Evolutionary conservation across 2,888 invertebrate genomes (phyloP), one percentile per base, ranked within the genome.

Genomic region (Petrolisthes manimaculis): DNA sequence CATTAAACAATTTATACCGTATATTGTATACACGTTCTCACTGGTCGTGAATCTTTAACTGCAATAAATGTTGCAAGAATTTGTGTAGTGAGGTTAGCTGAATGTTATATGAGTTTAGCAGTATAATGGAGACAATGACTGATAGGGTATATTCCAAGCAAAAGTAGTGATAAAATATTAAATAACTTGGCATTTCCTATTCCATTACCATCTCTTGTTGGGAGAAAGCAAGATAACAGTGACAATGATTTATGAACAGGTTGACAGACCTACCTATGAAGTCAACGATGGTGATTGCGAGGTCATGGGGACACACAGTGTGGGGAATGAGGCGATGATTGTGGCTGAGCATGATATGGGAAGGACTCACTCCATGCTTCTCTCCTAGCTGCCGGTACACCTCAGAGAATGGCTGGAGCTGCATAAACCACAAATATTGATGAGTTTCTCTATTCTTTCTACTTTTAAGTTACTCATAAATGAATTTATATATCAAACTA

Each of bases 341-440:
- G 8, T 74, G 55, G 75, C 83, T 83, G 18, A 83, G 75, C 54
- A 83, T 53, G 9, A 83, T 74, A 18, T 61, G 56, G 74, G 71
- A 53, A 54, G 75, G 75, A 14, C 74, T 74, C 54, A 83, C 83
- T 14, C 54, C 54, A 56, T 83, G 83, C 75, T 55, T 54, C 54
- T 83, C 83, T 5, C 54, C 71, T 0, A 83, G 37, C 53, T 61
- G 53, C 24, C 75, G 83, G 83, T 83, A 83, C 14, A 83, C 21
- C 56, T 74, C 75, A 8, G 74, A 71, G 75, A 83, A 83, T 9
- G 53, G 53, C 24, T 83, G 74, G n/a, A 55, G n/a, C 83, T 83
- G 83, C 21, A 81, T 61, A 18, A 56, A 8, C 18, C 37, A 8
- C 21, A 81, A 21, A 9, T 18, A n/a, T 75, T 12, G 12, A 24